Base-by-base conservation (phyloP, 2,888 invertebrate species). In the Nomada ruficornis region DNA sequence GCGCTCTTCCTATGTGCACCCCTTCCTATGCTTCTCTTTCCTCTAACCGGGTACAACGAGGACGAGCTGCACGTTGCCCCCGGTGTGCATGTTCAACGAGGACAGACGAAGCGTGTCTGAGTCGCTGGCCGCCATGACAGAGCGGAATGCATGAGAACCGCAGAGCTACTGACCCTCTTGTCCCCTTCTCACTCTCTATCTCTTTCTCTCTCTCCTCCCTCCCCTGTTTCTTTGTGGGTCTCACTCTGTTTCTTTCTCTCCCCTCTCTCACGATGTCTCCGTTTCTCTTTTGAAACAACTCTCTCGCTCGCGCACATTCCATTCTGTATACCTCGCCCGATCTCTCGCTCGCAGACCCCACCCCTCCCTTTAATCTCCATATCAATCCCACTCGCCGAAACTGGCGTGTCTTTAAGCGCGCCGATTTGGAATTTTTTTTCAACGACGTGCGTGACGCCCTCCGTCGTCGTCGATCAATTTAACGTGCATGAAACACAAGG, bases 61-160 rank as follows among this genome's bases (percentile, higher is more conserved):
- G 85, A 85, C 68, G 77, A 77, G 60, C 63, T 72, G 82, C 89
- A 87, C 89, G 83, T 90, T 88, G 85, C 85, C 90, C 89, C 91
- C 89, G 86, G 89, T 88, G 69, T 70, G 80, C 86, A 84, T 80
- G 85, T 77, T 74, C 83, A 80, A 89, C 83, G 77, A 89, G 88
- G 89, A 89, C 86, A 82, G 83, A 86, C 84, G 86, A 82, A 77
- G 81, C 89, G 90, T 82, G 82, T 73, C 83, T 78, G 86, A 91
- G 90, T 88, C 87, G 88, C 86, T 89, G 90, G 88, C 91, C 91
- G 92, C 92, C 93, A 91, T 93, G 92, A 92, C 92, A 89, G 91
- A 91, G 91, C 92, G 92, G 93, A 93, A 93, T 93, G 93, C 92
- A 93, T 93, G 93, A 92, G 93, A 93, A 93, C 92, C 36, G 90